Percentiles rank a stretch among this genome's conserved stretches.
Conservation (phyloP, 2,113 vertebrate species). For the Danionella cerebrum region DNA sequence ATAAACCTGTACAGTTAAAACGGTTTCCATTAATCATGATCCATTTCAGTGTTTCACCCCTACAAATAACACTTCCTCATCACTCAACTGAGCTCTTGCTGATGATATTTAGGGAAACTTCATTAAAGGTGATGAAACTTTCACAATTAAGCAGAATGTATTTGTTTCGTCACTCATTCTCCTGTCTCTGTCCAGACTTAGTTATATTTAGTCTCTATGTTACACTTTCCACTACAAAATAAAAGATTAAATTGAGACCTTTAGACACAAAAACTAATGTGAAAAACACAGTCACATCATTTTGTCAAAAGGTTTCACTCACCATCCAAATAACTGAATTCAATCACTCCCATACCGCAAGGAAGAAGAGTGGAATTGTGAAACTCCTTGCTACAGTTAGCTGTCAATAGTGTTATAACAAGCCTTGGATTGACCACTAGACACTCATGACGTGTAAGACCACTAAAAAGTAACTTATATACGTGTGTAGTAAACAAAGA, state of each 20-base stretch:
- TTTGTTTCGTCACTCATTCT: slow-evolving; percentile 47
- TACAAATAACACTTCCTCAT: slow-evolving; percentile 47
- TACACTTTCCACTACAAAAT: slow-evolving; percentile 50
- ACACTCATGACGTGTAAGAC: no score
- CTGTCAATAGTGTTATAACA: no score
- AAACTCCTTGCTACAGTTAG: no score
- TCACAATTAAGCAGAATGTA: slow-evolving; percentile 42
- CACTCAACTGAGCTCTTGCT: slow-evolving; percentile 54
- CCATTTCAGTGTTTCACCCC: slow-evolving; percentile 32
- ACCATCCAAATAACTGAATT: no score
- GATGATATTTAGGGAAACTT: slow-evolving; percentile 55
- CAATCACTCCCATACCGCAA: no score
- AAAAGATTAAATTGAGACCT: slow-evolving; percentile 47
- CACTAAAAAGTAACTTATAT: no score
- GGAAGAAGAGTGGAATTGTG: no score
- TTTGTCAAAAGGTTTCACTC: no score
- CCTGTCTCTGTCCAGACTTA: slow-evolving; percentile 36
- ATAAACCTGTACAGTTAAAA: slow-evolving; percentile 44
- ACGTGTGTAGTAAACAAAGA: no score
- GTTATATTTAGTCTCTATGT: slow-evolving; percentile 53
- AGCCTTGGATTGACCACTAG: no score
- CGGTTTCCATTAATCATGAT: slow-evolving; percentile 44
- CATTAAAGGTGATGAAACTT: slow-evolving; percentile 56
- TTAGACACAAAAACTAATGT: no score
- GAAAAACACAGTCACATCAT: no score